Evolutionary conservation across 2,113 vertebrate genomes (phyloP).

Genomic region (Salvator merianae): DNA sequence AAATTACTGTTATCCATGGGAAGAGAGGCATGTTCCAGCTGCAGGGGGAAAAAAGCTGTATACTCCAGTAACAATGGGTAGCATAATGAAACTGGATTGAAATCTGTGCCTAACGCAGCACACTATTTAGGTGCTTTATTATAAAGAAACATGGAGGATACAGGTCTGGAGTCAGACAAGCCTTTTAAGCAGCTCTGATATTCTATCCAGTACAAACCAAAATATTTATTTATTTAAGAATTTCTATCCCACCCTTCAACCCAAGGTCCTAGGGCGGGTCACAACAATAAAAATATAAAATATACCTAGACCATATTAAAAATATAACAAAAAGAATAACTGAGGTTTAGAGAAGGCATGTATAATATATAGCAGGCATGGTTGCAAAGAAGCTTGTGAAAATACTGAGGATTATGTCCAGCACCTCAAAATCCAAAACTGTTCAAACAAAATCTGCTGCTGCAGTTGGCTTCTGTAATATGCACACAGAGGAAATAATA

Average conservation of each 20-base stretch:
- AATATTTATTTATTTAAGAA: too few relatives aligned
- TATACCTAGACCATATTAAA: too few relatives aligned
- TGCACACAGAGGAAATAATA: not conserved
- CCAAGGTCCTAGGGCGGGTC: too few relatives aligned
- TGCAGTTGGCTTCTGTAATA: not conserved
- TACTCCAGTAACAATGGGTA: not conserved
- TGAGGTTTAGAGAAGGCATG: not conserved
- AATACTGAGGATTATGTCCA: too few relatives aligned
- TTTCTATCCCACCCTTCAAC: too few relatives aligned
- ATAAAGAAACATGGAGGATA: not conserved
- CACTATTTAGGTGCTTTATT: not conserved
- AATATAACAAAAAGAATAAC: not conserved
- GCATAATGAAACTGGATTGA: not conserved
- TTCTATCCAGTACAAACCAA: not conserved
- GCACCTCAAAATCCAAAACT: not conserved
- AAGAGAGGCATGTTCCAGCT: not conserved
- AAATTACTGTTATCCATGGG: not conserved
- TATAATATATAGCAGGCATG: not conserved
- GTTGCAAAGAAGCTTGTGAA: not conserved
- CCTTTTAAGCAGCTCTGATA: not conserved
- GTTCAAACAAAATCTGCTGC: not conserved
- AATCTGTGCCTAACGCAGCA: not conserved
- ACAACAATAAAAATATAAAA: too few relatives aligned
- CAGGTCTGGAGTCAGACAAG: not conserved
- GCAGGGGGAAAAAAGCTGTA: not conserved